Conservation (phyloP, 2,113 vertebrate species). For the Paratilapia polleni region DNA sequence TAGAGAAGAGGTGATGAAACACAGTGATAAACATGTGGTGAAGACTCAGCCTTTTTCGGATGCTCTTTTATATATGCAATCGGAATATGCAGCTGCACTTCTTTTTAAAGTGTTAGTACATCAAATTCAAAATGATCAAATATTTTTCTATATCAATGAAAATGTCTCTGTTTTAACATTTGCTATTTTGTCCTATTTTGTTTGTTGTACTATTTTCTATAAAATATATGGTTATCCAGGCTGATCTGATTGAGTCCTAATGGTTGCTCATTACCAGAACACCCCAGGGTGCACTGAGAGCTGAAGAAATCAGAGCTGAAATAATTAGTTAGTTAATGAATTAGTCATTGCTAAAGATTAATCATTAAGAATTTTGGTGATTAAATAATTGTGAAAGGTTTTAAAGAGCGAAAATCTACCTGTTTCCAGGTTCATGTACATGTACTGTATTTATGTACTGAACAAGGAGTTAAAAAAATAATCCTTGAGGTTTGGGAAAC, state of each 20-base stretch:
- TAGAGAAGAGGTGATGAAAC: background rate
- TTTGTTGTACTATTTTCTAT: background rate
- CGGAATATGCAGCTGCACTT: background rate
- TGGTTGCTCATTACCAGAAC: slow-evolving; percentile 54
- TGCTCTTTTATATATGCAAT: background rate
- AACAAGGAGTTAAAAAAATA: background rate
- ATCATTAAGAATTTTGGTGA: background rate
- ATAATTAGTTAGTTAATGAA: slow-evolving; percentile 42
- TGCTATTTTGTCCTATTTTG: accelerated
- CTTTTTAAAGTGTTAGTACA: background rate
- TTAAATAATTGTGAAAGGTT: background rate
- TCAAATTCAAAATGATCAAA: background rate
- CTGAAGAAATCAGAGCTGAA: slow-evolving; percentile 44
- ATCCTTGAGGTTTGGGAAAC: background rate
- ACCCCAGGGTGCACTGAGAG: slow-evolving; percentile 36
- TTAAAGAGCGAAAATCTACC: background rate
- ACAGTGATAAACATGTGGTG: background rate
- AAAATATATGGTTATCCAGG: background rate
- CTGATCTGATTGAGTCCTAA: slow-evolving; percentile 61
- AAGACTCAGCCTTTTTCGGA: background rate
- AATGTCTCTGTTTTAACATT: background rate
- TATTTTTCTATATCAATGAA: background rate
- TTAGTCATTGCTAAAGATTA: slow-evolving; percentile 3
- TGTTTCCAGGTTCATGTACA: background rate
- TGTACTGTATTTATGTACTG: too few species aligned